A percentile compares a stretch with the other conserved stretches of the same genome.
These are phyloP conservation scores for Galago senegalensis DNA, from an alignment of 2,797 vertebrate species.

Conservation along the genomic window DNA sequence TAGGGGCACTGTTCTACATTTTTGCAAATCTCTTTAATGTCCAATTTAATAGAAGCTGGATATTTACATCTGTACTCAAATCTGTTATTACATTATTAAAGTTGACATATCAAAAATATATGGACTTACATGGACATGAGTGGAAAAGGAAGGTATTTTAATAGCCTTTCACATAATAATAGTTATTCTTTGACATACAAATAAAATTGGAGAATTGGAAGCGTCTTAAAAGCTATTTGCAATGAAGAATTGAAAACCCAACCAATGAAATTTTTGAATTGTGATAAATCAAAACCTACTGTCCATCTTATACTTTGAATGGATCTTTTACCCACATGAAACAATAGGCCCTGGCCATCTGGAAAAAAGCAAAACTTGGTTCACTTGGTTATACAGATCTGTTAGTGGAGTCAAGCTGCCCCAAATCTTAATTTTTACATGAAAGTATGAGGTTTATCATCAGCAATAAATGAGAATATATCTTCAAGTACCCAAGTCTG, in stretches of 20 bases:
- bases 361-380: not conserved
- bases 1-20: not conserved
- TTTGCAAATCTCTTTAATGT: slow-evolving; percentile 33
- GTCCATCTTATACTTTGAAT: not conserved
- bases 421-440: not conserved
- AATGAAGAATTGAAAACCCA: not conserved
- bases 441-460: not conserved
- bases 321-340: not conserved
- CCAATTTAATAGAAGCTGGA: not conserved
- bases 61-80: not conserved
- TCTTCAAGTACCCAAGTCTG: not conserved
- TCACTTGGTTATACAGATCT: not conserved
- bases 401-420: not conserved
- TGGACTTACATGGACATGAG: not conserved
- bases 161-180: not conserved
- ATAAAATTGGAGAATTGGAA: not conserved
- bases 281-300: slow-evolving; percentile 5
- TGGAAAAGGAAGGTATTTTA: not conserved
- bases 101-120: not conserved
- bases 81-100: not conserved
- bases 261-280: not conserved
- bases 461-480: not conserved
- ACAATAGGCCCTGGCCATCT: not conserved
- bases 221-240: not conserved
- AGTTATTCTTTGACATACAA: not conserved